phyloP scores from a whole-genome alignment of 2,113 vertebrate species.

The Trematocara variabile region DNA sequence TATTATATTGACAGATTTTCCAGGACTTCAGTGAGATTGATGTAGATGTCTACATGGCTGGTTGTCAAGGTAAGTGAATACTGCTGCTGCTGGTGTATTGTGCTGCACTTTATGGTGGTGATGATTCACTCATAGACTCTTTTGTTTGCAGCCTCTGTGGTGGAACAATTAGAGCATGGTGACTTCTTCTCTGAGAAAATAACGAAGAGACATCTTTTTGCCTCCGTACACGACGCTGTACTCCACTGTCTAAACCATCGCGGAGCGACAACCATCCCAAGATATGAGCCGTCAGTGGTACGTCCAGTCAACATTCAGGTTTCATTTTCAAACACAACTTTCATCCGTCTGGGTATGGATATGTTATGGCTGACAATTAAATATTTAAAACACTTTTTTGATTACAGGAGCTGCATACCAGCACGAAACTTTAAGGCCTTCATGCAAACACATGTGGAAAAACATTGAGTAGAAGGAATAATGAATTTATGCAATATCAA shows the following conservation, averaged over 20 bases:
- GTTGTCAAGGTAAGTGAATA: conserved; percentile 74
- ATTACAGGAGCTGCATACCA: conserved; percentile 58
- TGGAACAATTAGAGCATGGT: conserved; percentile 82
- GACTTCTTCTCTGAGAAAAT: conserved; percentile 83
- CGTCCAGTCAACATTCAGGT: neutral
- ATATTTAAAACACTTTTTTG: neutral
- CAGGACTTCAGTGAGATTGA: conserved; percentile 88
- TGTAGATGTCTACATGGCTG: conserved; percentile 79
- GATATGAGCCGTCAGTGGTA: conserved; percentile 45
- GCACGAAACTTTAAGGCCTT: conserved; percentile 56
- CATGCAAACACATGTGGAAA: neutral
- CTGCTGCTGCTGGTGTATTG: neutral
- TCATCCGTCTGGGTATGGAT: neutral
- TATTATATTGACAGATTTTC: conserved; percentile 79
- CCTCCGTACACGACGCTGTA: conserved; percentile 84
- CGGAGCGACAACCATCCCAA: conserved; percentile 6
- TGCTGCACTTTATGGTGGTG: neutral
- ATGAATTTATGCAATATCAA: neutral
- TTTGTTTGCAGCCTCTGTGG: conserved; percentile 72
- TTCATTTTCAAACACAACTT: neutral
- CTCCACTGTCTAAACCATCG: conserved; percentile 64
- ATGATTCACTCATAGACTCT: neutral
- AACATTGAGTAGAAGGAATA: neutral
- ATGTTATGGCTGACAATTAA: neutral
- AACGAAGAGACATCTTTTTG: conserved; percentile 83